phyloP scores from a whole-genome alignment of 2,797 vertebrate genomes.

The Valencia hispanica region DNA sequence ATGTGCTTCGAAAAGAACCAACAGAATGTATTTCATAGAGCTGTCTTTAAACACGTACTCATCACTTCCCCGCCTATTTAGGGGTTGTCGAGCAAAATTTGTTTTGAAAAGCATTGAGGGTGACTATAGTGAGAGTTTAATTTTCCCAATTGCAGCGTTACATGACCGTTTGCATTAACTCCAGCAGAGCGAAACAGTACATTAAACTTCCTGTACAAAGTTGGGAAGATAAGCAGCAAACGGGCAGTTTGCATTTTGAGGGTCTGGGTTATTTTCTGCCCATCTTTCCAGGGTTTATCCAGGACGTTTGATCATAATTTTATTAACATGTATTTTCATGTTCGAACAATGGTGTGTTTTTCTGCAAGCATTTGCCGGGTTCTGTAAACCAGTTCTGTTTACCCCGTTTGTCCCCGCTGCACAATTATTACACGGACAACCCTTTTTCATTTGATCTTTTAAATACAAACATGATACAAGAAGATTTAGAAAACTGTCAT shows the following conservation, averaged over 20 bases:
- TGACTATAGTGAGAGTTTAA: slow-evolving; percentile 3
- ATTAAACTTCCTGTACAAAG: slow-evolving; percentile 28
- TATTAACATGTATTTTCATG: background rate
- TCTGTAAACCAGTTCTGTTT: slow-evolving; percentile 8
- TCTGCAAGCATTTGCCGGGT: background rate
- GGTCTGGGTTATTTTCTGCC: background rate
- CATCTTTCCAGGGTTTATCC: slow-evolving; percentile 3
- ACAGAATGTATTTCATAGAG: background rate
- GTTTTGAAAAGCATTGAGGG: background rate
- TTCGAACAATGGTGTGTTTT: background rate
- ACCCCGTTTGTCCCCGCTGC: slow-evolving; percentile 2
- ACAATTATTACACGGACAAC: background rate
- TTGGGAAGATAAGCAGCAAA: slow-evolving; percentile 25
- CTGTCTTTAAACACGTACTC: background rate
- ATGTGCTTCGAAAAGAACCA: background rate
- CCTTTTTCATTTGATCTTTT: slow-evolving; percentile 12
- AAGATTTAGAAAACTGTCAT: slow-evolving; percentile 18
- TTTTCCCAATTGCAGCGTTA: slow-evolving; percentile 9
- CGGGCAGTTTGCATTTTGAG: slow-evolving; percentile 13
- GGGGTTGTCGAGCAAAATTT: background rate
- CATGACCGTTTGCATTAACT: slow-evolving; percentile 21
- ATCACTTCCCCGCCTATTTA: background rate
- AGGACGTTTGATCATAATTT: background rate
- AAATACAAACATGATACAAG: slow-evolving; percentile 31
- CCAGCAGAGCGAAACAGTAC: slow-evolving; percentile 23